phyloP scores from a whole-genome alignment of 2,888 invertebrate genomes.

The Falcaria lacertinaria region DNA sequence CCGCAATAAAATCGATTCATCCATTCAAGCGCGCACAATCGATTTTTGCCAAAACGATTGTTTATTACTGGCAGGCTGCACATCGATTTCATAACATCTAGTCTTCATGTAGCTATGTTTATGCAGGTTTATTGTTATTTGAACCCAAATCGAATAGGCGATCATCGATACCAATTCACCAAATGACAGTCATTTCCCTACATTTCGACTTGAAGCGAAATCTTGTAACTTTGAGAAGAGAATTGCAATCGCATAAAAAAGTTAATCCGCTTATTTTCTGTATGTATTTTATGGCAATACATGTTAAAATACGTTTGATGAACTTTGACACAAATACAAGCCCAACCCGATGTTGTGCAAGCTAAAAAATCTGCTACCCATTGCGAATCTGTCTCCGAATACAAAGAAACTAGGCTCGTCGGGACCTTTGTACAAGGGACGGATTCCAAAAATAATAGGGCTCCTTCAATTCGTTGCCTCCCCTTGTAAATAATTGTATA shows the following conservation, averaged over 20 bases:
- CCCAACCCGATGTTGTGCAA: constrained; percentile 39
- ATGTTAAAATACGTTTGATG: constrained; percentile 33
- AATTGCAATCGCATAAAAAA: no score
- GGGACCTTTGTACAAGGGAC: constrained; percentile 36
- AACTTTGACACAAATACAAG: constrained; percentile 64
- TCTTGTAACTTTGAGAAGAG: no score
- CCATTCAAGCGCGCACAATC: constrained; percentile 25
- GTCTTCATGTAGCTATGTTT: not conserved
- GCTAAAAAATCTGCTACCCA: constrained; percentile 35
- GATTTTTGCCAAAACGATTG: constrained; percentile 14
- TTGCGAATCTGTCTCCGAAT: constrained; percentile 54
- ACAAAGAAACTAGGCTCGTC: constrained; percentile 49
- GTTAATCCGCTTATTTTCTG: no score
- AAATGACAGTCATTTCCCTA: no score
- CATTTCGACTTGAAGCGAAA: no score
- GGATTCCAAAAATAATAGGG: constrained; percentile 42
- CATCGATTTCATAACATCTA: no score
- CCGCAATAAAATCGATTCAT: constrained; percentile 25
- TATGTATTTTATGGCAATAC: no score
- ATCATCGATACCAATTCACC: no score
- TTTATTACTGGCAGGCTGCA: constrained; percentile 13
- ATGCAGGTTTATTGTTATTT: no score
- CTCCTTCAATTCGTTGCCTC: constrained; percentile 55
- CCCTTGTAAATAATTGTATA: constrained; percentile 52
- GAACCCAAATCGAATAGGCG: no score